Conservation (phyloP, 2,113 vertebrate genomes). For the Athene cunicularia region DNA sequence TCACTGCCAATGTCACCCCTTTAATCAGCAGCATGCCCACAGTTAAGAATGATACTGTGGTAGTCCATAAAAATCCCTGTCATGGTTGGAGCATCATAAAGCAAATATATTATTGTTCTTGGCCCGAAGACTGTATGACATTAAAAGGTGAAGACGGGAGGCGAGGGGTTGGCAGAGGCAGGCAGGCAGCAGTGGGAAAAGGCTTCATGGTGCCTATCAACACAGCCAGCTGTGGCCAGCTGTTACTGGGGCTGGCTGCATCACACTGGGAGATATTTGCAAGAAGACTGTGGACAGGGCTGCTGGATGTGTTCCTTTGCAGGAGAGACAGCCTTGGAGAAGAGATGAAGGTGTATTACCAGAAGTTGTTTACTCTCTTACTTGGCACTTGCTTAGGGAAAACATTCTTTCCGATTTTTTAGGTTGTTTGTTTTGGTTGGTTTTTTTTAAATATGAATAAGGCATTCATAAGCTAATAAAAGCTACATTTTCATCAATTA, state of each 20-base stretch:
- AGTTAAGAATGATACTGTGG: background rate
- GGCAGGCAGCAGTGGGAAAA: background rate
- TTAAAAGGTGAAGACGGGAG: background rate
- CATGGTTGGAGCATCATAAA: background rate
- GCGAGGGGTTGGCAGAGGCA: background rate
- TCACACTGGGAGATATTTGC: background rate
- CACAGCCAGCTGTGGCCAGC: background rate
- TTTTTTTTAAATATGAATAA: background rate
- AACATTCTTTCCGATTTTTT: slow-evolving; percentile 5
- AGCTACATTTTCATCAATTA: slow-evolving; percentile 38
- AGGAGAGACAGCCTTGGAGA: background rate
- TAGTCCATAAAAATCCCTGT: background rate
- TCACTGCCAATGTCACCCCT: background rate
- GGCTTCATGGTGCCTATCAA: background rate
- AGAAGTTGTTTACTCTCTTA: slow-evolving; percentile 31
- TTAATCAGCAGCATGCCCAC: background rate
- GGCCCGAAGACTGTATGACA: background rate
- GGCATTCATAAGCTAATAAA: slow-evolving; percentile 51
- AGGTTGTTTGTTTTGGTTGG: too few relatives aligned
- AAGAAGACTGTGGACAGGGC: background rate
- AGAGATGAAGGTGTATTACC: background rate
- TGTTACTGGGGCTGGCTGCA: background rate
- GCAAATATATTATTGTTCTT: background rate
- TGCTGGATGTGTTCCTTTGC: background rate
- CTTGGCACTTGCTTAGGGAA: slow-evolving; percentile 37